Percentiles rank a stretch among this genome's conserved stretches.
Conservation (phyloP, 2,113 vertebrate species). For the rabbit (Oryctolagus cuniculus) region mOryCun1.1 NC_091447.1:53382501-53383000, state of each 20-base stretch:
- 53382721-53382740: too few species aligned
- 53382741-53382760: too few species aligned
- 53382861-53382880: background rate
- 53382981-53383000: too few species aligned
- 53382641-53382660: too few species aligned
- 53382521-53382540: background rate
- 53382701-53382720: too few species aligned
- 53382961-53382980: too few species aligned
- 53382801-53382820: background rate
- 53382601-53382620: background rate
- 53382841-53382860: background rate
- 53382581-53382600: background rate
- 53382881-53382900: background rate
- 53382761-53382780: background rate
- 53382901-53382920: background rate
- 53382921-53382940: background rate
- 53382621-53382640: background rate
- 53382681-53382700: too few species aligned
- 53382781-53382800: background rate
- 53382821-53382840: too few species aligned
- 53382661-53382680: too few species aligned
- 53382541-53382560: background rate
- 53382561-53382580: background rate
- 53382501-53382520: background rate
- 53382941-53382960: background rate